phyloP scores from a whole-genome alignment of 2,113 vertebrate species.

The Zootoca vivipara region DNA sequence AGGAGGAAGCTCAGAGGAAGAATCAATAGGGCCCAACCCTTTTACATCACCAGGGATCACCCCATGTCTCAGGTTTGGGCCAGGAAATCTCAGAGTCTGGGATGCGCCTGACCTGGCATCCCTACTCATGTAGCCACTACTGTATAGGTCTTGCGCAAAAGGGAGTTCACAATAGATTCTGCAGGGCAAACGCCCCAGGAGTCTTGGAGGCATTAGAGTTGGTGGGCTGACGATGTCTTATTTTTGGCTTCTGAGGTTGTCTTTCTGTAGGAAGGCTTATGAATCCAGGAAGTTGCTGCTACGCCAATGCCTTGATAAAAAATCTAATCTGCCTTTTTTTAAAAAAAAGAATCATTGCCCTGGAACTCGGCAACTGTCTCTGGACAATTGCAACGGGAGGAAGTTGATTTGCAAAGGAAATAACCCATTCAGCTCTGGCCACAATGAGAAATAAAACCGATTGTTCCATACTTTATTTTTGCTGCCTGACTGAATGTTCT shows the following conservation, averaged over 20 bases:
- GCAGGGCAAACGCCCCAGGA: background rate
- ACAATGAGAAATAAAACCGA: slow-evolving; percentile 33
- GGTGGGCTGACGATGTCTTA: background rate
- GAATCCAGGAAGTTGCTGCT: background rate
- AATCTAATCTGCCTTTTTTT: slow-evolving; percentile 20
- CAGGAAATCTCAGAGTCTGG: no score
- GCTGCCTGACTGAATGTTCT: background rate
- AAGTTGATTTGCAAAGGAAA: slow-evolving; percentile 48
- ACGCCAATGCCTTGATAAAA: slow-evolving; percentile 9
- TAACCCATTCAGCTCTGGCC: slow-evolving; percentile 38
- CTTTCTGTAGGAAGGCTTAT: background rate
- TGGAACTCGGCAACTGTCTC: slow-evolving; percentile 25
- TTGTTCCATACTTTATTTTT: slow-evolving; percentile 5
- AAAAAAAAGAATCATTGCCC: no score
- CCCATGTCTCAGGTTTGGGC: no score
- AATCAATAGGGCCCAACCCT: no score
- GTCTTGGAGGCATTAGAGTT: background rate
- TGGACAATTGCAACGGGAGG: slow-evolving; percentile 41
- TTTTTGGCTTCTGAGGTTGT: background rate
- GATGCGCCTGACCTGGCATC: no score
- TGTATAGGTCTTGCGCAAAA: no score
- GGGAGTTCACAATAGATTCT: background rate
- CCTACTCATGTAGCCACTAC: no score
- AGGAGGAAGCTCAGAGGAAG: no score
- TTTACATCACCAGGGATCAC: no score